phyloP scores from a whole-genome alignment of 2,797 vertebrate species.

The Apogon talboti region DNA sequence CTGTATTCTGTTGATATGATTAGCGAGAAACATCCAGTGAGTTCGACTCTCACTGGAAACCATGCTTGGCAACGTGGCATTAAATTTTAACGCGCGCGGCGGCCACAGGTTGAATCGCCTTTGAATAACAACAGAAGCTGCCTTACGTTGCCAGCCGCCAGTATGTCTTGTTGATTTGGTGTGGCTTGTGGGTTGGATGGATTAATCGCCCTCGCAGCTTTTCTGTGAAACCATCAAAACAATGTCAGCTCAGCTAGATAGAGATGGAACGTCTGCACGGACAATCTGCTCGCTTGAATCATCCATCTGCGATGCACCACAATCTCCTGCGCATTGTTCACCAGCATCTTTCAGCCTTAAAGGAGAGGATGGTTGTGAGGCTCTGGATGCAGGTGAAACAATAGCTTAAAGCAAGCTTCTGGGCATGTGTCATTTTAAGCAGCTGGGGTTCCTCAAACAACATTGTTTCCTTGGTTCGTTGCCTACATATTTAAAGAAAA shows the following conservation, averaged over 20 bases:
- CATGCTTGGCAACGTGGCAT: constrained; percentile 29
- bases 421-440: constrained; percentile 67
- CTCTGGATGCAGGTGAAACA: constrained; percentile 77
- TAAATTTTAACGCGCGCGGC: constrained; percentile 40
- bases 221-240: constrained; percentile 68
- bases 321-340: constrained; percentile 63
- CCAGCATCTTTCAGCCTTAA: constrained; percentile 50
- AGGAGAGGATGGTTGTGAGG: constrained; percentile 32
- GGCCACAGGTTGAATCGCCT: constrained; percentile 54
- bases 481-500: constrained; percentile 69
- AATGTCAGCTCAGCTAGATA: constrained; percentile 64
- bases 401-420: constrained; percentile 64
- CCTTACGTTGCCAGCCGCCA: constrained; percentile 21
- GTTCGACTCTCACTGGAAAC: constrained; percentile 23
- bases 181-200: constrained; percentile 43
- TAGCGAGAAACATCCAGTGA: constrained; percentile 10
- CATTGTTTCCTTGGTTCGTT: constrained; percentile 63
- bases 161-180: constrained; percentile 56
- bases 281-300: constrained; percentile 66
- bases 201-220: constrained; percentile 60
- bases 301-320: constrained; percentile 55
- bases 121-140: constrained; percentile 44
- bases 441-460: constrained; percentile 75
- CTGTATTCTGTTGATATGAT: constrained; percentile 41
- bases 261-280: constrained; percentile 57